Evolutionary conservation across 2,888 invertebrate genomes (phyloP), one percentile per base, ranked within the genome.

Genomic region (Tiliacea aurago): DNA sequence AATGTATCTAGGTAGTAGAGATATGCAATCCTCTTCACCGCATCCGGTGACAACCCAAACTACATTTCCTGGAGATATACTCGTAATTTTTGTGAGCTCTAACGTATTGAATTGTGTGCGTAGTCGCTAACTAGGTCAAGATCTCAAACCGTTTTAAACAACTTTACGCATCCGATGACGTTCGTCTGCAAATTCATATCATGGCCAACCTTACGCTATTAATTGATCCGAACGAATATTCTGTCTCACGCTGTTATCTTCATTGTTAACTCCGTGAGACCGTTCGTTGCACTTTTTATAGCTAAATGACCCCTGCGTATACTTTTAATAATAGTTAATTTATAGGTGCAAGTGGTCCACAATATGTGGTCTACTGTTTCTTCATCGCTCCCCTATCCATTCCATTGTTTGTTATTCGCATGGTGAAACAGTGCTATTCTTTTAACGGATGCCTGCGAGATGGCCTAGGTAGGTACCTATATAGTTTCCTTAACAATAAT

Each of bases 341-440:
- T 88, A 90, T 91, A 88, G 90, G 86, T 91, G 86, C 69, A 84
- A 84, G 87, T 87, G 75, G 84, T 80, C 80, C 70, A 74, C 78
- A 77, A 84, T 85, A 84, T 89, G 84, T 87, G 87, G 86, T 82
- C 80, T 85, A 83, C 81, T 86, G 87, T 94, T 93, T 90, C 93
- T 87, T 89, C 91, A 93, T 83, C n/a, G 43, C n/a, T 69, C 69
- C 69, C 82, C 63, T 89, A 83, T 85, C 81, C 84, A 86, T 86
- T 87, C 91, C 83, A 92, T 92, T 93, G 93, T 93, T 91, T 88
- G 82, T 85, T 73, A 67, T 83, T 79, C 58, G 78, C 78, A 86
- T 91, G 90, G 84, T 89, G 92, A 89, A 93, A 92, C 83, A 79
- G 82, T 70, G 64, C 79, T 87, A 91, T 91, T 93, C 88, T 92